phyloP scores from a whole-genome alignment of 2,113 vertebrate species.

The Vombatus ursinus region DNA sequence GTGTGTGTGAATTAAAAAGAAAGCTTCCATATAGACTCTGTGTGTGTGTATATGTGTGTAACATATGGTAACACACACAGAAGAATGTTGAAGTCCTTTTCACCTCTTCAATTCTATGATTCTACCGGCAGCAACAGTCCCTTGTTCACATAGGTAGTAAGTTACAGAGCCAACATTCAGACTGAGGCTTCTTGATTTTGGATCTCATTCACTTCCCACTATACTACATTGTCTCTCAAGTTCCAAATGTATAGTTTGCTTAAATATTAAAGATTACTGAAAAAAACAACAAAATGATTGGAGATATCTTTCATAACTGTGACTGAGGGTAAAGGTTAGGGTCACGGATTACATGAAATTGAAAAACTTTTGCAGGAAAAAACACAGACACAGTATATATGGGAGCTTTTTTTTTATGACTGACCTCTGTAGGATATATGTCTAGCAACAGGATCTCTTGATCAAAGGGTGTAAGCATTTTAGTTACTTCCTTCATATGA shows the following conservation, averaged over 20 bases:
- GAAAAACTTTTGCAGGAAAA: background rate
- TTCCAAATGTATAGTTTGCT: background rate
- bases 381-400: background rate
- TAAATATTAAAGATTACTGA: background rate
- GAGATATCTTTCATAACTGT: background rate
- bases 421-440: background rate
- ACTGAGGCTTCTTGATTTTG: background rate
- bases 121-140: too few relatives aligned
- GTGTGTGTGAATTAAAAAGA: background rate
- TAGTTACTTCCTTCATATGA: background rate
- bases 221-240: background rate
- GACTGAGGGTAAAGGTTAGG: background rate
- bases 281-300: background rate
- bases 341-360: background rate
- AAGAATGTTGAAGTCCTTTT: too few relatives aligned
- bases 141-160: background rate
- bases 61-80: too few relatives aligned
- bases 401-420: background rate
- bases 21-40: background rate
- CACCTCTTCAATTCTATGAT: too few relatives aligned
- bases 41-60: background rate
- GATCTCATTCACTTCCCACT: background rate
- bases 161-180: background rate
- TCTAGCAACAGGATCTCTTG: background rate
- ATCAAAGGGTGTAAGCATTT: background rate